Evolutionary conservation across 2,797 vertebrate species (phyloP), one percentile per base, ranked within the genome.

Genomic region (Rhinoraja longicauda): DNA sequence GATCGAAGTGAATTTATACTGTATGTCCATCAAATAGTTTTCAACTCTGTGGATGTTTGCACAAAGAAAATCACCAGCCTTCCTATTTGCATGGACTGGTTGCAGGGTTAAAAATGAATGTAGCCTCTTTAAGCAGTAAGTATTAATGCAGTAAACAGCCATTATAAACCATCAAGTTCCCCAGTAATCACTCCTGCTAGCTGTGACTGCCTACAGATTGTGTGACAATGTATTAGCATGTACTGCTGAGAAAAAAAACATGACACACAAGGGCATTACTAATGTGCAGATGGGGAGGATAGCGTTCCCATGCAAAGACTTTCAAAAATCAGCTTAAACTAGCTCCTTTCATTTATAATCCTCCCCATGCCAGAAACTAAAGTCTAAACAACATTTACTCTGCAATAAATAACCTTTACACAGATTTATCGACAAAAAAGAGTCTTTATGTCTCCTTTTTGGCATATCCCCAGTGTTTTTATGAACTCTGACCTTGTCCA

Each of bases 331-430:
- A 75, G 90, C 90, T 92, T 92, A 92, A 92, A 92, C 90, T 92
- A 29, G 90, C 90, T 92, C 57, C 90, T 75, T 92, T 92, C 90
- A 92, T 92, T 92, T 92, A 73, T 92, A 92, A 92, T 92, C 90
- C 90, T 53, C 90, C 90, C 90, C 36, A 72, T 73, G 70, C 90
- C 90, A 92, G 90, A 92, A 92, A 92, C 90, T 75, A 92, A 92
- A 92, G 90, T 92, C 90, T 92, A 92, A 92, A 92, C 90, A 92
- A 92, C 90, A 92, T 92, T 92, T 92, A 92, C 90, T 92, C 90
- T 75, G 90, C 62, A 67, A 92, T 92, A 92, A 92, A 92, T 92
- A 92, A 92, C 90, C 90, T 92, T 92, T 92, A 92, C 90, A 92
- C 90, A 92, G 90, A 92, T 92, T 92, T 92, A 92, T 92, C 90